These are phyloP conservation scores for Diplolepis rosae DNA, from an alignment of 2,888 invertebrate species.

Conservation along the genomic window DNA sequence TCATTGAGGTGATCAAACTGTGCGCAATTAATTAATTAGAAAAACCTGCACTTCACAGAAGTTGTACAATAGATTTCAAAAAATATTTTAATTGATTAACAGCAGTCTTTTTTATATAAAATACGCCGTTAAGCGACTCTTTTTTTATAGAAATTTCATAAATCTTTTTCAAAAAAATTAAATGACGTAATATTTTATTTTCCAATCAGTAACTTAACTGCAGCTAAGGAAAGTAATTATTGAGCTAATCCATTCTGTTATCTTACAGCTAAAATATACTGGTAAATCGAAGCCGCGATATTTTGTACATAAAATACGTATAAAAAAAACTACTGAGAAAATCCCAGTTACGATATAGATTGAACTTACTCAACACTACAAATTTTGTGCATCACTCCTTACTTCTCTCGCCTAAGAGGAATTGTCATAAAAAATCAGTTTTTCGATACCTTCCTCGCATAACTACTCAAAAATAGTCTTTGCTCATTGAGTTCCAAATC, in stretches of 20 bases:
- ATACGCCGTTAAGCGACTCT: background rate
- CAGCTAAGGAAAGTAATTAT: background rate
- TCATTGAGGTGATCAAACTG: background rate
- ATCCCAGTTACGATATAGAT: background rate
- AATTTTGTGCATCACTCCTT: background rate
- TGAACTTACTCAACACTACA: background rate
- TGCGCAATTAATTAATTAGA: background rate
- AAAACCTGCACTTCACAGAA: constrained; percentile 20
- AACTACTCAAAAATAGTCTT: background rate
- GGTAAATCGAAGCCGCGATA: background rate
- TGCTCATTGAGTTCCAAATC: background rate
- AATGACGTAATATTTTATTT: background rate
- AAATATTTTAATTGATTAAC: background rate
- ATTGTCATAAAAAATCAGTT: background rate
- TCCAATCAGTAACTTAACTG: background rate
- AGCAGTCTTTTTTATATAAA: background rate
- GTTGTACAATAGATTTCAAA: constrained; percentile 1
- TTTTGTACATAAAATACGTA: constrained; percentile 10
- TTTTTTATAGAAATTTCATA: background rate
- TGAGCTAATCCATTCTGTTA: background rate
- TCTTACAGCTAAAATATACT: constrained; percentile 8
- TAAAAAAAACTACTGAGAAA: background rate
- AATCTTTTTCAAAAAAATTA: background rate
- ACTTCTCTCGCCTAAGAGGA: background rate
- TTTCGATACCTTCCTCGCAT: background rate